phyloP scores from a whole-genome alignment of 2,888 invertebrate species.

The Cordilura impudica region DNA sequence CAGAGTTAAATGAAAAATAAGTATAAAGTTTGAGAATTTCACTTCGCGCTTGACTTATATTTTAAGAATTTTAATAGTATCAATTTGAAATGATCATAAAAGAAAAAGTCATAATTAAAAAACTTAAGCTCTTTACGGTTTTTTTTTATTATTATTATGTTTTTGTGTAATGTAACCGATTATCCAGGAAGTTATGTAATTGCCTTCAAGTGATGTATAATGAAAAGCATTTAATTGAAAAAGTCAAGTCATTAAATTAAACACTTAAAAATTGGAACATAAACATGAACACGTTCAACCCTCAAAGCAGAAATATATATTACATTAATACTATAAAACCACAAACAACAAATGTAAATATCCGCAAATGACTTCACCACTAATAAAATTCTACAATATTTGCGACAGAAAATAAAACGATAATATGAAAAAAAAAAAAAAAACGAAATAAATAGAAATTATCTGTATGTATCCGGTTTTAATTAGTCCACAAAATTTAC shows the following conservation, averaged over 20 bases:
- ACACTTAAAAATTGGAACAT: slow-evolving; percentile 47
- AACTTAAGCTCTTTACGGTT: no score
- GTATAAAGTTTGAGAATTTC: no score
- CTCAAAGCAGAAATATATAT: neutral
- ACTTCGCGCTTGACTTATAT: no score
- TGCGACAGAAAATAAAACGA: slow-evolving; percentile 8
- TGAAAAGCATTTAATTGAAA: slow-evolving; percentile 48
- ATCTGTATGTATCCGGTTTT: slow-evolving; percentile 44
- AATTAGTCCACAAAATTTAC: slow-evolving; percentile 54
- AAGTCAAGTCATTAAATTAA: slow-evolving; percentile 51
- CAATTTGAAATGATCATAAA: no score
- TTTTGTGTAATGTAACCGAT: neutral
- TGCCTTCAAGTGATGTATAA: neutral
- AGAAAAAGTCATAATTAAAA: no score
- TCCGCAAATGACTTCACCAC: slow-evolving; percentile 52
- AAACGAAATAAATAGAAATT: slow-evolving; percentile 2
- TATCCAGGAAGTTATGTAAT: neutral
- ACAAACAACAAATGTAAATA: slow-evolving; percentile 43
- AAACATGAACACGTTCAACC: slow-evolving; percentile 5
- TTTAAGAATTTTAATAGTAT: no score
- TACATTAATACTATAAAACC: slow-evolving; percentile 18
- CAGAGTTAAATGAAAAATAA: no score
- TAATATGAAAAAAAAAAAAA: slow-evolving; percentile 2
- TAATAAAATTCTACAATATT: slow-evolving; percentile 51
- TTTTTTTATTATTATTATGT: no score